phyloP scores from a whole-genome alignment of 1,140 invertebrate species.

The Littorina saxatilis region DNA sequence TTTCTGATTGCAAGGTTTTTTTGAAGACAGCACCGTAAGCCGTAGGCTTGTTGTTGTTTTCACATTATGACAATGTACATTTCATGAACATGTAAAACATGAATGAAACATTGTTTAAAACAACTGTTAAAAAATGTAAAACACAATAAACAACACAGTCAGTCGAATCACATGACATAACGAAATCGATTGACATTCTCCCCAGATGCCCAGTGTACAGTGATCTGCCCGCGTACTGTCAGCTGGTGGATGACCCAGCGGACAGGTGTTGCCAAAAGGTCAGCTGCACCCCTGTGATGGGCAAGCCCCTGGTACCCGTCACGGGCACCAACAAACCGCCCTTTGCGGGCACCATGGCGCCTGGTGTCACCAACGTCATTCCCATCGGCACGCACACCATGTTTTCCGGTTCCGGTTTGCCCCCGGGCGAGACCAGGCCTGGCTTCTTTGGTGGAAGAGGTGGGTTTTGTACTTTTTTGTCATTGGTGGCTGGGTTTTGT shows the following conservation, averaged over 20 bases:
- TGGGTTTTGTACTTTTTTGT: background rate
- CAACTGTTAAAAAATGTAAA: too few species aligned
- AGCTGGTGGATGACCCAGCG: constrained; percentile 53
- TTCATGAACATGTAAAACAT: too few species aligned
- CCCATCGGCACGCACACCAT: constrained; percentile 51
- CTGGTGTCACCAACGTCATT: constrained; percentile 43
- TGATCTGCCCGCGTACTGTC: constrained; percentile 55
- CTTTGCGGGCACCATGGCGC: constrained; percentile 43
- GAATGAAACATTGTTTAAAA: too few species aligned
- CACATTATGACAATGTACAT: too few species aligned
- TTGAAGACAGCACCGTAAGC: too few species aligned
- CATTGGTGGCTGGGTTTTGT: too few species aligned
- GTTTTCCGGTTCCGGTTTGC: constrained; percentile 28
- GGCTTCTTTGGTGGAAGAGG: constrained; percentile 12
- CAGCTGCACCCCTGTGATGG: constrained; percentile 40
- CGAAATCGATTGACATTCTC: too few species aligned
- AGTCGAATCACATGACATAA: too few species aligned
- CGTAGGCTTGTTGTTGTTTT: too few species aligned
- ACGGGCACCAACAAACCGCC: constrained; percentile 44
- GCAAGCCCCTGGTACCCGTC: constrained; percentile 36
- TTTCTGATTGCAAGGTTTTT: too few species aligned
- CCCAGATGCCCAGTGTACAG: constrained; percentile 60
- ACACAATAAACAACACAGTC: too few species aligned
- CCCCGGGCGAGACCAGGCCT: background rate
- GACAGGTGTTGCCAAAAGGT: constrained; percentile 60